Base-by-base conservation (phyloP, 1,140 invertebrate species). In the Eufriesea mexicana region DNA sequence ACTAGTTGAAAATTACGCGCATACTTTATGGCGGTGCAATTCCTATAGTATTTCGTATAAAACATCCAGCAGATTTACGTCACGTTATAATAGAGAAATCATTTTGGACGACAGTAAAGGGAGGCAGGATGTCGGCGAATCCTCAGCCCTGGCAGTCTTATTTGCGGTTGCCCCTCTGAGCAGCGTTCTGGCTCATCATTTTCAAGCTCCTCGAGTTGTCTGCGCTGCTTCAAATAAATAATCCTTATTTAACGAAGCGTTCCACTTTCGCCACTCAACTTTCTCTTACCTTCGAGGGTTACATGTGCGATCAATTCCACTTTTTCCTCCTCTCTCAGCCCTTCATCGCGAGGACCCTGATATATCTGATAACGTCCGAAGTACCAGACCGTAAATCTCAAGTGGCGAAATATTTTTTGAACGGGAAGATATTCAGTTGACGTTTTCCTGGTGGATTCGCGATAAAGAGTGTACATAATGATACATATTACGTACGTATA, bases 211-310 rank as follows among this genome's bases (percentile, higher is more conserved):
- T 35, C 82, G 54, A 78, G 72, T 49, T 51, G 83, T 51, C 59
- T 77, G 66, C 20, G 23, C 51, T 57, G 59, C 64, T 86, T 61
- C 70, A 89, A 89, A 88, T 89, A 87, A 88, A 91, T 90, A 90
- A 85, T 83, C 57, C 28, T 45, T 81, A 79, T 82, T 89, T 86
- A 89, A 90, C 89, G 79, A 83, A 80, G 61, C 51, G 51, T 68
- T 80, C 28, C 73, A 25, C 35, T 51, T 49, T 66, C 5, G 45
- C n/a, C 16, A 47, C 55, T 67, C 42, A 47, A 78, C 45, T 68
- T 5, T 55, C 20, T 57, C 0, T 7, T 18, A 49, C 12, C 18
- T 10, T 42, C 55, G 18, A 16, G 23, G n/a, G 14, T 47, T 49
- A 47, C 14, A 18, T 54, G 16, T 8, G 8, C 25, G 23, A 7